These are phyloP conservation scores for Nylanderia fulva DNA, from an alignment of 1,140 invertebrate species.

Conservation along the genomic window DNA sequence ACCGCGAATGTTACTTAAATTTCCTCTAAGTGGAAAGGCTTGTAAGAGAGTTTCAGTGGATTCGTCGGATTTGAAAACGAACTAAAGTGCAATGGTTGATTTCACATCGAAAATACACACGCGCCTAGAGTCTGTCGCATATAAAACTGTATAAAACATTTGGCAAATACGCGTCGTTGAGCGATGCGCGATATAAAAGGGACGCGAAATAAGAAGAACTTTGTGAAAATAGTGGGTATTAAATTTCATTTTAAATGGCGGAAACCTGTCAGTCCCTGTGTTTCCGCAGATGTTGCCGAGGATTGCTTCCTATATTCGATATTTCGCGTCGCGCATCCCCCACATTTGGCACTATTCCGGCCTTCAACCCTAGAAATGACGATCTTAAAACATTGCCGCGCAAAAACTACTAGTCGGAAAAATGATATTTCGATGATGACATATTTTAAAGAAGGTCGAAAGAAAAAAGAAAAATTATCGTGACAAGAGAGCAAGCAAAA, in stretches of 20 bases:
- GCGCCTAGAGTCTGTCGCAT: slow-evolving; percentile 4
- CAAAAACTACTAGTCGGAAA: background rate
- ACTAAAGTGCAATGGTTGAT: slow-evolving; percentile 31
- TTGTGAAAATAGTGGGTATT: slow-evolving; percentile 52
- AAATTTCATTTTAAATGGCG: slow-evolving; percentile 79
- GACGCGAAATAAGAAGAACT: background rate
- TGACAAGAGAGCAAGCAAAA: background rate
- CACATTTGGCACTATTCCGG: slow-evolving; percentile 31
- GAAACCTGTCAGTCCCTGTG: slow-evolving; percentile 74
- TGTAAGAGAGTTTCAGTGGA: slow-evolving; percentile 29
- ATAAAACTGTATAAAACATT: slow-evolving; percentile 68
- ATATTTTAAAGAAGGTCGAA: background rate
- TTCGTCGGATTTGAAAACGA: background rate
- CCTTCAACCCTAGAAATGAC: slow-evolving; percentile 20
- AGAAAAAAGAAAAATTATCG: background rate
- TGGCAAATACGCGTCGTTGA: slow-evolving; percentile 37
- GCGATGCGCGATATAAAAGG: slow-evolving; percentile 7
- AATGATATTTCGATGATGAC: background rate
- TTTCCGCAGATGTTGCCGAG: slow-evolving; percentile 76
- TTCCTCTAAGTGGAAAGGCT: slow-evolving; percentile 34
- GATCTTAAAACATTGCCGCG: slow-evolving; percentile 20
- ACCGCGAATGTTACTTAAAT: slow-evolving; percentile 12
- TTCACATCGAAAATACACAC: slow-evolving; percentile 45
- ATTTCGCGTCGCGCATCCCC: slow-evolving; percentile 60
- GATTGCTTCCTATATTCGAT: slow-evolving; percentile 69